Evolutionary conservation across 2,797 vertebrate species (phyloP), one percentile per base, ranked within the genome.

Genomic region (Lepilemur septentrionalis): DNA sequence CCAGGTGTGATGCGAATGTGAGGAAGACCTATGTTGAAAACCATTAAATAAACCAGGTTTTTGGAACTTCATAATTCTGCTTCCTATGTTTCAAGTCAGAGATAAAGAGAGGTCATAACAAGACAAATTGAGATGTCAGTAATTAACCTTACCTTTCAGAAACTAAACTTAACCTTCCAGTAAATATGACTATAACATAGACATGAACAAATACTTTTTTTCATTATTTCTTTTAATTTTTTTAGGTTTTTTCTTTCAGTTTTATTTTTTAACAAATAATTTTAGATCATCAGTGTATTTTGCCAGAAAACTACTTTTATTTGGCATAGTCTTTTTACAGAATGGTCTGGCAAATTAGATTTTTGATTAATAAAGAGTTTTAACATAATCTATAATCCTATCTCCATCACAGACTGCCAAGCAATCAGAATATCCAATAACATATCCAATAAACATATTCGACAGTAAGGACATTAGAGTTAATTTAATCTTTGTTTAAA

Each of bases 401-500:
- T 4, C 13, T 84, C 18, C 3, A 89, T 73, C 69, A 65, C 59
- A 94, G 61, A 85, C 41, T 76, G 38, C 22, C 11, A 91, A 93
- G 22, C 32, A 80, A 73, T 55, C n/a, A 97, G 70, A 92, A 82
- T 59, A 59, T 91, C 59, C 12, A 70, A 61, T 50, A 91, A 70
- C 69, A 82, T 59, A 59, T 91, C 59, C 12, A 70, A 61, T 50
- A 91, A 70, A 73, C 23, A 20, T 83, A 85, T 12, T 4, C 22
- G 93, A 75, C 17, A 52, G 25, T 78, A 83, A 72, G 57, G 75
- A 63, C 20, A 73, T 81, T 10, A 95, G 7, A n/a, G 22, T 41
- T 43, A 73, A 81, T 65, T 88, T 82, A 85, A 59, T 93, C 35
- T 82, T 94, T 78, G 28, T 81, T 67, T 91, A 84, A 83, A 96